Evolutionary conservation across 2,888 invertebrate species (phyloP), one percentile per base, ranked within the genome.

Genomic region (Alcis repandata): DNA sequence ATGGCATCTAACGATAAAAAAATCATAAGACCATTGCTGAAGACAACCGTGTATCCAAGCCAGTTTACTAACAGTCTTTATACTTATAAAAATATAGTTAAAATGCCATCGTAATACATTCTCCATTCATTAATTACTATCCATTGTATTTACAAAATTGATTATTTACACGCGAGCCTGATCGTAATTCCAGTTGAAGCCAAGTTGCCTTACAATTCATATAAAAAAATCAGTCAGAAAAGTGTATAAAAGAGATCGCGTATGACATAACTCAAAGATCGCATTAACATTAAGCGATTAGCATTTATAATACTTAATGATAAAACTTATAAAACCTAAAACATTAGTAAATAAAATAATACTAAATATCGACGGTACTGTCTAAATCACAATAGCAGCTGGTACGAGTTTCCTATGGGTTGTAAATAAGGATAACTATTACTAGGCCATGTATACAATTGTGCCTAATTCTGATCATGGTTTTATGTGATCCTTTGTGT

Each of bases 161-260:
- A 81, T 77, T 84, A 85, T 80, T 79, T 73, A 72, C 68, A 76
- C 33, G 70, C 71, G 70, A 75, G 68, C 75, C 70, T 69, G 69
- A 65, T 69, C 57, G 67, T 68, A 56, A 41, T 62, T 59, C 49
- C 48, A 71, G 71, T 74, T 77, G 70, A 68, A 73, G 77, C 76
- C 73, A 70, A 70, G 72, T 75, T 73, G 68, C 74, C 73, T 72
- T 75, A 74, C 76, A 68, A 71, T 71, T 74, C 70, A 67, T 59
- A 63, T 68, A 72, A 68, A 71, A 70, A 87, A 87, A 87, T 91
- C 90, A 91, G 90, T 91, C 90, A 53, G 83, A 85, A 83, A 83
- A 79, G 72, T 72, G 74, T 79, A 82, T 68, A 82, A 66, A 65
- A 68, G 86, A 87, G 85, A 87, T 85, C 80, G 74, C 78, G 78